phyloP scores from a whole-genome alignment of 1,140 invertebrate genomes.

The Elysia chlorotica region DNA sequence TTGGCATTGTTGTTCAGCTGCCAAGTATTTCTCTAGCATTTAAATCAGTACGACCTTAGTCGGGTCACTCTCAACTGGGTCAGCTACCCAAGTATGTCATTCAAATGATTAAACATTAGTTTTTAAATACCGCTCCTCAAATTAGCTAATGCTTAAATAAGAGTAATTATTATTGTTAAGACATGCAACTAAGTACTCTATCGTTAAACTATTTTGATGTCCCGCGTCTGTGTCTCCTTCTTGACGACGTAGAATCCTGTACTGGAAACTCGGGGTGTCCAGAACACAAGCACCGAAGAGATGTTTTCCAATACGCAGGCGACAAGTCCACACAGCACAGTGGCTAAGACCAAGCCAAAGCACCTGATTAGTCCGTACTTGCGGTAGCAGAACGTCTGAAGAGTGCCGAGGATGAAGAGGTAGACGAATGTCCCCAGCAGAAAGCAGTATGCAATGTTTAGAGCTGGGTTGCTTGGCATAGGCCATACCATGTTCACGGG shows the following conservation, averaged over 20 bases:
- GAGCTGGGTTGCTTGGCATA: constrained; percentile 75
- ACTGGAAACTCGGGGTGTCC: constrained; percentile 76
- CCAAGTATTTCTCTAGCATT: too few species aligned
- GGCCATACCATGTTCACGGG: constrained; percentile 83
- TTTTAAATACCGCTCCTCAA: too few species aligned
- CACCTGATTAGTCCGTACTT: constrained; percentile 82
- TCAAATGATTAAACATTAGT: too few species aligned
- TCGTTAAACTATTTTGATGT: too few species aligned
- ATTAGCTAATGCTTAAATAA: too few species aligned
- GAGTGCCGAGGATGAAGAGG: constrained; percentile 94
- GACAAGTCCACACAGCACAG: constrained; percentile 85
- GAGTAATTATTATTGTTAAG: too few species aligned
- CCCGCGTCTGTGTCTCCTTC: constrained; percentile 76
- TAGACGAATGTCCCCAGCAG: constrained; percentile 90
- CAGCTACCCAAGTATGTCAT: too few species aligned
- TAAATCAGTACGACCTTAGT: too few species aligned
- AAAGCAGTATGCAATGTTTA: constrained; percentile 87
- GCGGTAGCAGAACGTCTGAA: constrained; percentile 90
- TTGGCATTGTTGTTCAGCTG: too few species aligned
- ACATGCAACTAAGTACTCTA: too few species aligned
- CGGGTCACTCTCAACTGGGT: too few species aligned
- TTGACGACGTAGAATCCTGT: constrained; percentile 91
- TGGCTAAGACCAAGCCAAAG: constrained; percentile 79
- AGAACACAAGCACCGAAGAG: constrained; percentile 85
- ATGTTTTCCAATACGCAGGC: constrained; percentile 93